Conservation (phyloP, 1,140 invertebrate species). For the Galleria mellonella region DNA sequence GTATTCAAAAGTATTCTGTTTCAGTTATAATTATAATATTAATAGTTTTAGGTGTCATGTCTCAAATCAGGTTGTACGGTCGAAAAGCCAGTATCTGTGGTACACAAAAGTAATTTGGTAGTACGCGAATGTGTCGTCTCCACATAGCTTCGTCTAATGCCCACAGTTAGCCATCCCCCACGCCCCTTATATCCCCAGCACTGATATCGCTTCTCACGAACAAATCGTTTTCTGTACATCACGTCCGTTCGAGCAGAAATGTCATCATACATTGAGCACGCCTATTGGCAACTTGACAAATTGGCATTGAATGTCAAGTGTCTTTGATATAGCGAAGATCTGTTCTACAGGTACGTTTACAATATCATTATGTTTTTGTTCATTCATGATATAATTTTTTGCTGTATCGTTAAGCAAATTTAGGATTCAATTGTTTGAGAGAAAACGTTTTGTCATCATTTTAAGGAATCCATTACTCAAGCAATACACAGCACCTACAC, state of each 20-base stretch:
- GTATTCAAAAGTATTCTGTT: too few relatives aligned
- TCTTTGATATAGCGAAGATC: constrained; percentile 8
- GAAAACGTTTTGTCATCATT: constrained; percentile 48
- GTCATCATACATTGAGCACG: constrained; percentile 30
- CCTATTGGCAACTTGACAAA: constrained; percentile 29
- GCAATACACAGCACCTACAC: constrained; percentile 65
- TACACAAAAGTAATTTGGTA: constrained; percentile 61
- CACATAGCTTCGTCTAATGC: constrained; percentile 50
- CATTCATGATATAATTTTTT: constrained; percentile 8
- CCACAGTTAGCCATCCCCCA: constrained; percentile 38
- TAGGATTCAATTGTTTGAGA: constrained; percentile 5
- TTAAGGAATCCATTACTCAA: constrained; percentile 56
- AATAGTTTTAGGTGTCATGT: constrained; percentile 45
- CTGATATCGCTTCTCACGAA: constrained; percentile 51
- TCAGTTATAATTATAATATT: too few relatives aligned
- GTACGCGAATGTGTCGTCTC: constrained; percentile 67
- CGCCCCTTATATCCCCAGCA: constrained; percentile 36
- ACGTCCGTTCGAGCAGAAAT: constrained; percentile 19
- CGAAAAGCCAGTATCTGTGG: constrained; percentile 38
- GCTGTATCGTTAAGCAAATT: neutral
- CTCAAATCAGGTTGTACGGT: constrained; percentile 58
- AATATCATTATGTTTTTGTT: constrained; percentile 7
- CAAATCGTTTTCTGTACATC: constrained; percentile 44
- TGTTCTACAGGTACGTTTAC: constrained; percentile 12
- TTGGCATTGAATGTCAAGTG: constrained; percentile 27